Evolutionary conservation across 1,140 invertebrate genomes (phyloP), one percentile per base, ranked within the genome.

Genomic region (Xylocopa sonorina): DNA sequence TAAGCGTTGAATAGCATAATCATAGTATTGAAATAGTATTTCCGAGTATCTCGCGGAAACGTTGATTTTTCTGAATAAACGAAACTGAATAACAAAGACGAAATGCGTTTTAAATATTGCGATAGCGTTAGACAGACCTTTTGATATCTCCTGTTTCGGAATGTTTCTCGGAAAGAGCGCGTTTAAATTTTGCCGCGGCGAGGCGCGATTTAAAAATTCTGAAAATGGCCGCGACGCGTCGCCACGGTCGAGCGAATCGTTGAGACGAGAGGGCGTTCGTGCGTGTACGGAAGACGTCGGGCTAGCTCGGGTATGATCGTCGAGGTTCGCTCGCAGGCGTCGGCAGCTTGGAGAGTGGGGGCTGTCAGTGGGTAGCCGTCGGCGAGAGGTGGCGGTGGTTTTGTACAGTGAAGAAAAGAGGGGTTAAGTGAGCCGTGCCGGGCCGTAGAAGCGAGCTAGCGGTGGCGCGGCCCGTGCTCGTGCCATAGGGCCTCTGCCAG

Each of bases 401-500:
- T 78, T 53, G 81, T 77, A 58, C 41, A 80, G 76, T 68, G 64
- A 58, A 82, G 76, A 74, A 79, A 77, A 80, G 72, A 82, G 81
- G 73, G 82, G 78, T 63, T 84, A 74, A 74, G 80, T 34, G 71
- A 80, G 76, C 53, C 57, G 80, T 83, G 83, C 66, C 81, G 83
- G 84, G 79, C 68, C 60, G 80, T 80, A 73, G 76, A 66, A 60
- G 69, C 68, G 79, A 71, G 75, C 76, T 76, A 80, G 78, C 72
- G 66, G 83, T 74, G 77, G 67, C 62, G 77, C 83, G 76, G 80
- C 73, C 63, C 68, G 82, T 78, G 84, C 75, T 75, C 80, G 84
- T 85, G 84, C 81, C 71, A 82, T 82, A 86, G 78, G 75, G 69
- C 84, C 84, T 81, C 85, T 83, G 85, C 84, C 82, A 78, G 71